These are phyloP conservation scores for Pitta sordida DNA, from an alignment of 2,113 vertebrate species.

Conservation along the genomic window DNA sequence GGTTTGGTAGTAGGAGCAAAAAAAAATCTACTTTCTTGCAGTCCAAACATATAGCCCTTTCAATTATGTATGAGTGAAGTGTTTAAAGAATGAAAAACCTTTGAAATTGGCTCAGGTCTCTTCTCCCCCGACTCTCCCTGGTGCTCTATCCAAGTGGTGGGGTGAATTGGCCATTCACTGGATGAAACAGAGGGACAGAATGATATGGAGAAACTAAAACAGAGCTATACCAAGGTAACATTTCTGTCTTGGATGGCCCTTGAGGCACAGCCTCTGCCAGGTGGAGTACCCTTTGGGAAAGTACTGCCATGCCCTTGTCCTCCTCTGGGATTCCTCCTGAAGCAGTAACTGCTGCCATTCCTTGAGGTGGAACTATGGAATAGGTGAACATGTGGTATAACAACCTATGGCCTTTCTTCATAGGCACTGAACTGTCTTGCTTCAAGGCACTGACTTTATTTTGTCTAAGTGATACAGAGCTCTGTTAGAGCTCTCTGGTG, in stretches of 20 bases:
- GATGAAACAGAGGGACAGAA: not conserved
- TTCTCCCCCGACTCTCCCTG: not conserved
- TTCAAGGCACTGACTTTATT: no score
- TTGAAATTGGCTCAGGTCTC: not conserved
- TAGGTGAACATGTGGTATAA: not conserved
- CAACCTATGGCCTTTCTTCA: not conserved
- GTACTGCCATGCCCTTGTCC: not conserved
- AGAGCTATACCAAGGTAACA: not conserved
- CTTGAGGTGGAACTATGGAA: accelerated
- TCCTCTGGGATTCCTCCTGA: not conserved
- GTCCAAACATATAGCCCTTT: not conserved
- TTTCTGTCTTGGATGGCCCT: not conserved
- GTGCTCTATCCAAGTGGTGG: not conserved
- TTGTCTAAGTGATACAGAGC: not conserved
- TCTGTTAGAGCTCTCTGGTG: not conserved
- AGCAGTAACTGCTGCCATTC: not conserved
- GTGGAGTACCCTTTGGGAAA: not conserved
- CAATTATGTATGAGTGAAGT: not conserved
- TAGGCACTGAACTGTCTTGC: no score
- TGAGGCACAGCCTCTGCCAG: not conserved
- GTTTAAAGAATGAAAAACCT: not conserved
- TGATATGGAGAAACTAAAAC: not conserved
- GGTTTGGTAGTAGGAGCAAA: not conserved
- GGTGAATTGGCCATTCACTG: not conserved
- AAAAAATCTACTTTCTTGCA: not conserved